Percentiles rank a stretch among this genome's conserved stretches.
These are phyloP conservation scores for Gymnothorax javanicus DNA, from an alignment of 2,797 vertebrate genomes.

Conservation along the genomic window DNA sequence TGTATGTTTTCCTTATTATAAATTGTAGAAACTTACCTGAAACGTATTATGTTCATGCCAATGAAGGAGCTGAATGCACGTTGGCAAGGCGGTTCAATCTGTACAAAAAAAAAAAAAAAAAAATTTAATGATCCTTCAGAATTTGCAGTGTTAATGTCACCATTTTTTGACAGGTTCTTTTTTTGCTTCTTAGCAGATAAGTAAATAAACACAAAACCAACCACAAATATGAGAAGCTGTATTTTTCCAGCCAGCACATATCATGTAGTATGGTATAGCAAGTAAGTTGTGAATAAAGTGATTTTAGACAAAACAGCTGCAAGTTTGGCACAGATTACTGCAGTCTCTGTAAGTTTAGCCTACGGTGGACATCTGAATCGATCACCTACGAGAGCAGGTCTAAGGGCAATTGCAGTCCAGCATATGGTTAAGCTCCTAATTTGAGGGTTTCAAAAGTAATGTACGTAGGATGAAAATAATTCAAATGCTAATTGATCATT, in stretches of 20 bases:
- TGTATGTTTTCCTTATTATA: background rate
- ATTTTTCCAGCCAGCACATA: background rate
- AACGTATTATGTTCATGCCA: background rate
- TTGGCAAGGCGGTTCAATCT: background rate
- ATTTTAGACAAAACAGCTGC: too few relatives aligned
- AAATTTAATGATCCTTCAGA: background rate
- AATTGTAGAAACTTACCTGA: background rate
- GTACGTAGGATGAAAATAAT: too few relatives aligned
- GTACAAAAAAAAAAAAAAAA: background rate
- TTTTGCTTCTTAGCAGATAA: background rate
- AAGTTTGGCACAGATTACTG: too few relatives aligned
- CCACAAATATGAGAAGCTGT: background rate
- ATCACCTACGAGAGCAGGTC: too few relatives aligned
- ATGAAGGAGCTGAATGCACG: conserved; percentile 3
- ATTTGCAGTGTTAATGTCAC: background rate
- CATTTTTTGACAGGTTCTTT: background rate
- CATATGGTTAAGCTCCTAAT: too few relatives aligned
- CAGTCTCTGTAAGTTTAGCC: background rate
- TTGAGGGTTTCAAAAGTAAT: too few relatives aligned
- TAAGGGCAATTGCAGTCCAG: too few relatives aligned
- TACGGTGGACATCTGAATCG: too few relatives aligned
- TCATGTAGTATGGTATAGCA: too few relatives aligned
- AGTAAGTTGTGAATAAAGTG: too few relatives aligned
- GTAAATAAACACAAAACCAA: background rate
- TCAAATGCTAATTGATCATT: too few relatives aligned